Base-by-base conservation (phyloP, 2,113 vertebrate genomes). In the Xiphophorus hellerii region DNA sequence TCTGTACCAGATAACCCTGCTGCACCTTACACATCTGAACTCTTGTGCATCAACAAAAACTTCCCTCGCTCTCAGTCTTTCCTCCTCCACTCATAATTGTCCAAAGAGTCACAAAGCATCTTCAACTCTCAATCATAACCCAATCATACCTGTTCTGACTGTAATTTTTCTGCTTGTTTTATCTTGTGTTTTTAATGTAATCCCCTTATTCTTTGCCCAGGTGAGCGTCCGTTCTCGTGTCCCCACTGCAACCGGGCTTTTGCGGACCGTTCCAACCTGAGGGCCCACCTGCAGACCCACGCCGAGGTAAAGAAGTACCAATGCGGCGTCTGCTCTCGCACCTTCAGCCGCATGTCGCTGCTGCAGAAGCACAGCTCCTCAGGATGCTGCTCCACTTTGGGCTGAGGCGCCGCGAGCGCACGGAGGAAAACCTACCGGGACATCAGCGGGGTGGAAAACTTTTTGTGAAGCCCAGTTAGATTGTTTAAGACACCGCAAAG, bases 231-330 rank as follows among this genome's bases (percentile, higher is more conserved):
- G 0, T 99, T 99, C 93, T 98, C 97, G 88, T 99, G 97, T 90
- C 94, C 97, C 9, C 97, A 98, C 87, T 99, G 97, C 93, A 98
- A 94, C 94, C 94, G 97, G 1, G 97, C 97, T 69, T 99, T 99
- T 1, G 97, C 97, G 0, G 97, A 99, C 94, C 97, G 97, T 85
- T 99, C 97, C 80, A 99, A 99, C 94, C 96, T 99, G 87, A 94
- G 97, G 1, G 97, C 97, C n/a, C 97, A 99, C 78, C 95, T 98
- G 89, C 97, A 99, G 95, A 99, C 97, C 51, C 97, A 99, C 79
- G 97, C 97, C 0, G 97, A 98, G 37, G 96, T 99, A 82, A 99
- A 99, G 95, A 98, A 98, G 92, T 99, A 99, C 92, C 97, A 98
- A 79, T 99, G 97, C 77, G 87, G 93, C 89, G 93, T 94, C 66